Percentiles rank a stretch among this genome's conserved stretches.
Conservation (phyloP, 1,140 invertebrate species). For the Diuraphis noxia region DNA sequence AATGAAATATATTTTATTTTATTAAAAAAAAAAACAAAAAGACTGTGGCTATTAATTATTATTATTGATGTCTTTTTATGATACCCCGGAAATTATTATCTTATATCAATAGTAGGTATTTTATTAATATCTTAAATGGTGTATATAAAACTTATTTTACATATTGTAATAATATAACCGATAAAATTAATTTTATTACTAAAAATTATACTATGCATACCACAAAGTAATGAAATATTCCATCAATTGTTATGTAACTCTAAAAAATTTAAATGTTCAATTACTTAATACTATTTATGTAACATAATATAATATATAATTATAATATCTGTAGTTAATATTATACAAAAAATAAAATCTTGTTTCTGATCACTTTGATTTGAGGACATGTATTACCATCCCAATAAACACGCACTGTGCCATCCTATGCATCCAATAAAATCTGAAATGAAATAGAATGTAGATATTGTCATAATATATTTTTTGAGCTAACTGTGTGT, state of each 20-base stretch:
- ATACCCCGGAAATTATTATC: not conserved
- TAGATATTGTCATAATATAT: not conserved
- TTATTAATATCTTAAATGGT: not conserved
- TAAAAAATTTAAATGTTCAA: not conserved
- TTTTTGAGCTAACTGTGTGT: not conserved
- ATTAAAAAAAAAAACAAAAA: not conserved
- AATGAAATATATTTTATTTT: slow-evolving; percentile 3
- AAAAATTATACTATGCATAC: slow-evolving; percentile 5
- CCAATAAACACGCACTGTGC: slow-evolving; percentile 28
- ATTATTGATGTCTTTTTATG: slow-evolving; percentile 2
- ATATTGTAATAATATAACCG: not conserved
- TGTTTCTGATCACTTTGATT: slow-evolving; percentile 31
- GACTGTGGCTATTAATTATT: slow-evolving; percentile 10
- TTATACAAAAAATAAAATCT: slow-evolving; percentile 30
- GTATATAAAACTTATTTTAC: not conserved
- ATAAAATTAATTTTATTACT: not conserved
- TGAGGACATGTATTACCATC: slow-evolving; percentile 9
- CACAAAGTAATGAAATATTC: not conserved
- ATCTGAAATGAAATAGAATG: slow-evolving; percentile 1
- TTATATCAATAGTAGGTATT: not conserved
- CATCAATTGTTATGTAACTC: not conserved
- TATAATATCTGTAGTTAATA: slow-evolving; percentile 20
- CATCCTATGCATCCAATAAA: slow-evolving; percentile 45
- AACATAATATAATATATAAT: not conserved
- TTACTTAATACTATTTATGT: slow-evolving; percentile 18